Conservation (phyloP, 2,797 vertebrate genomes). For the Lophius americanus region DNA sequence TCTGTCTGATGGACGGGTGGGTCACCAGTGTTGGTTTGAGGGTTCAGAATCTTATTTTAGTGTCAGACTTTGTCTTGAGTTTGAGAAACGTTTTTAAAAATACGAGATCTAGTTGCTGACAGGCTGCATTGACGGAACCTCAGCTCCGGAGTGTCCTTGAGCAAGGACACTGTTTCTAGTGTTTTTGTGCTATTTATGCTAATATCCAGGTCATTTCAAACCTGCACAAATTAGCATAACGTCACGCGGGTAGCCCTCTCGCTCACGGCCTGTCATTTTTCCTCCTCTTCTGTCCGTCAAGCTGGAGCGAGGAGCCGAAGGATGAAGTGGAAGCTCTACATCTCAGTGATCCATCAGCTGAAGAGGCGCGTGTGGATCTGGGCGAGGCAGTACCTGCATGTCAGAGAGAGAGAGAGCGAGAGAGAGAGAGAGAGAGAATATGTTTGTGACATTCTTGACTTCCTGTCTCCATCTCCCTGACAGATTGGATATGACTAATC, state of each 20-base stretch:
- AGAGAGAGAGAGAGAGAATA: slow-evolving; percentile 21
- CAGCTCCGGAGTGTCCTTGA: slow-evolving; percentile 4
- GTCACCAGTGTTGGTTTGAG: no score
- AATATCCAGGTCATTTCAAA: slow-evolving; percentile 16
- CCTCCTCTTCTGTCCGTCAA: slow-evolving; percentile 58
- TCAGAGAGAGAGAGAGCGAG: slow-evolving; percentile 22
- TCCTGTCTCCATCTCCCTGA: slow-evolving; percentile 45
- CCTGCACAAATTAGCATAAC: slow-evolving; percentile 27
- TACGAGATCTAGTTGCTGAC: no score
- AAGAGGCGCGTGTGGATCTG: slow-evolving; percentile 71
- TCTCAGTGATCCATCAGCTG: slow-evolving; percentile 86
- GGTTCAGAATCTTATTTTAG: no score
- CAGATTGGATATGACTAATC: slow-evolving; percentile 46
- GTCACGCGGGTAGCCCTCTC: slow-evolving; percentile 23
- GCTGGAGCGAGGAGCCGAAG: slow-evolving; percentile 85
- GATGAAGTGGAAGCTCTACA: slow-evolving; percentile 87
- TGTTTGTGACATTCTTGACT: slow-evolving; percentile 58
- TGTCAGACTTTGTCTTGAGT: no score
- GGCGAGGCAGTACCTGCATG: background rate
- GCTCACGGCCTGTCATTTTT: slow-evolving; percentile 38
- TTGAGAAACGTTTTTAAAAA: no score
- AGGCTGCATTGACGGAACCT: background rate
- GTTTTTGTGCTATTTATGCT: slow-evolving; percentile 1
- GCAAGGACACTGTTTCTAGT: background rate
- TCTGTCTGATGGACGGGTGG: no score